Conservation (phyloP, 2,888 invertebrate species). For the Cantharis flavilabris region DNA sequence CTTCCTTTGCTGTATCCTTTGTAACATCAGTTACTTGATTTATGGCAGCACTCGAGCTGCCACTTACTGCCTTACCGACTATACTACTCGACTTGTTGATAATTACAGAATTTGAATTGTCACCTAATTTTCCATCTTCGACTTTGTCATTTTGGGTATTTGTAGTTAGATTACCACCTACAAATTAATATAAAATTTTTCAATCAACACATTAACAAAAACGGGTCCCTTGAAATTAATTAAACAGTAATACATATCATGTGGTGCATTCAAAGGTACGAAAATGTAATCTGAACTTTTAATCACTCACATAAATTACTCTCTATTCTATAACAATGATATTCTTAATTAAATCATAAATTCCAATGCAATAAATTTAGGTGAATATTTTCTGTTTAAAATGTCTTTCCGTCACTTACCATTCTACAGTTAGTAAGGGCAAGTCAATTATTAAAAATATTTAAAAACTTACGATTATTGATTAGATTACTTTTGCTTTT, state of each 20-base stretch:
- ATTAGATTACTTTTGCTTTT: background rate
- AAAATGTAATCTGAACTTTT: background rate
- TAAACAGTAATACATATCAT: no score
- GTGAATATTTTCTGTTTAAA: background rate
- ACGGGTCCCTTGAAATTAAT: background rate
- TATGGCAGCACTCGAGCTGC: slow-evolving; percentile 27
- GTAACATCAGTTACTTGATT: slow-evolving; percentile 40
- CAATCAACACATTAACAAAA: background rate
- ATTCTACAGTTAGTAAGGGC: background rate
- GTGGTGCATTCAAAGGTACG: background rate
- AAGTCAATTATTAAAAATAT: background rate
- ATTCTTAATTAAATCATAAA: background rate
- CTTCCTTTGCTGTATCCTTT: slow-evolving; percentile 49
- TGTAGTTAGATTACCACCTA: slow-evolving; percentile 28
- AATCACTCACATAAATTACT: background rate
- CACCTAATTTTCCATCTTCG: slow-evolving; percentile 50
- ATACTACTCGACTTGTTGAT: slow-evolving; percentile 29
- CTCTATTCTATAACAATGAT: background rate
- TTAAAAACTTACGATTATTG: background rate
- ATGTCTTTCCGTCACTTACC: background rate
- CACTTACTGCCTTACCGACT: slow-evolving; percentile 28
- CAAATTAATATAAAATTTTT: slow-evolving; percentile 9
- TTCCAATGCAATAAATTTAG: background rate
- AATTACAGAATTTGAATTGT: slow-evolving; percentile 38
- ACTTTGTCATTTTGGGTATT: slow-evolving; percentile 49